Conservation (phyloP, 2,888 invertebrate species). For the Latrodectus hesperus region DNA sequence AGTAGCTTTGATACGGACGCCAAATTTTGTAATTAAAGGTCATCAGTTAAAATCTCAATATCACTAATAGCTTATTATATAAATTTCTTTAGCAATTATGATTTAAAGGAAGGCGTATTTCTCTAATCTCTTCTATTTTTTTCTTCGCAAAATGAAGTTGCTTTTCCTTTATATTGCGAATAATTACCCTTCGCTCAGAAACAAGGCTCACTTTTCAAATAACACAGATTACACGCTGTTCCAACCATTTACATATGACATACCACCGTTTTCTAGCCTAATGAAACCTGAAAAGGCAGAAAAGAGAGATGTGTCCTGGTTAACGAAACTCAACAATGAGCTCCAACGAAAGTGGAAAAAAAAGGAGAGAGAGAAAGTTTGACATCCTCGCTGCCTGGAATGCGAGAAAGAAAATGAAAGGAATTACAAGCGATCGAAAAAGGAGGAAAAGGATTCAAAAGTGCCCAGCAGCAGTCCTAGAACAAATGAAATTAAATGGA, state of each 20-base stretch:
- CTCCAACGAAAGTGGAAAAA: not conserved
- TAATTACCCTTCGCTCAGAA: not conserved
- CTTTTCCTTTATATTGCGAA: not conserved
- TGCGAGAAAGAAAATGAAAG: not conserved
- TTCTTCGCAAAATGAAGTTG: too few species aligned
- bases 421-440: not conserved
- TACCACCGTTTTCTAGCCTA: not conserved
- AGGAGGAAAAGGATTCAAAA: not conserved
- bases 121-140: too few species aligned
- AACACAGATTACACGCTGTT: not conserved
- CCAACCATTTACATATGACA: not conserved
- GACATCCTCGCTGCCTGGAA: not conserved
- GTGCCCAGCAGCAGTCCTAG: not conserved
- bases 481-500: conserved; percentile 25
- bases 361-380: not conserved
- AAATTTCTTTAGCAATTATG: too few species aligned
- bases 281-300: not conserved
- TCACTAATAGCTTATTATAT: too few species aligned
- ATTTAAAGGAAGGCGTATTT: too few species aligned
- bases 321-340: not conserved
- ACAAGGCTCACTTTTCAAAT: not conserved
- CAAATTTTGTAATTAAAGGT: too few species aligned
- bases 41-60: too few species aligned
- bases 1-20: too few species aligned
- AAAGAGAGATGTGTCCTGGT: not conserved